Base-by-base conservation (phyloP, 2,797 vertebrate species). In the Ctenopoma kingsleyae region DNA sequence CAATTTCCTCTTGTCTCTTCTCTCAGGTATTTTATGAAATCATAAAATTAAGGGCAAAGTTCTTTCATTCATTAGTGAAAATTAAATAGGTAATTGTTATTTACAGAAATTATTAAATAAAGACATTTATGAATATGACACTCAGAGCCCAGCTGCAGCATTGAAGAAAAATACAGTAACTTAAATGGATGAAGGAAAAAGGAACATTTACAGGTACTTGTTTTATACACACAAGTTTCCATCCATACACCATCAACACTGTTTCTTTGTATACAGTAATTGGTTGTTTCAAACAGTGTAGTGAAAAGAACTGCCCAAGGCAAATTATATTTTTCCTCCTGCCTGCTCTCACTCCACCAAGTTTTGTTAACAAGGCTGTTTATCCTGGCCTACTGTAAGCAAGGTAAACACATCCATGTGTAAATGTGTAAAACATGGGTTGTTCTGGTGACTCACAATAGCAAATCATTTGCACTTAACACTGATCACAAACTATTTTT, bases 251-350 rank as follows among this genome's bases (percentile, higher is more conserved):
- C 71, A 78, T 78, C 64, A 68, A 48, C 74, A 68, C 67, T 71
- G 69, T 71, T 80, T 65, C 30, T 36, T 80, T 74, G 69, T 73
- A 76, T 83, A 44, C n/a, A 44, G 43, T 44, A 81, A 84, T 81
- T 79, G 78, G 66, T 67, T 78, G 76, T 76, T 84, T 84, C 70
- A 83, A 75, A 75, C 71, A 73, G 59, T 67, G 80, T 23, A 49
- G 60, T 61, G 60, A 63, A 75, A 74, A 80, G 50, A 19, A 74
- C 57, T 70, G 82, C 80, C 76, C 55, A 51, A 64, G 81, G 81
- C 83, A 82, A 81, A 74, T 79, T 70, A 69, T 82, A 50, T 76
- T 85, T 80, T 78, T 76, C 56, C 71, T 67, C 56, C 58, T 84
- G 60, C 74, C 70, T 71, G 74, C 56, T 69, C 70, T 82, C 64